phyloP scores from a whole-genome alignment of 2,888 invertebrate species.

The Athalia rosae region DNA sequence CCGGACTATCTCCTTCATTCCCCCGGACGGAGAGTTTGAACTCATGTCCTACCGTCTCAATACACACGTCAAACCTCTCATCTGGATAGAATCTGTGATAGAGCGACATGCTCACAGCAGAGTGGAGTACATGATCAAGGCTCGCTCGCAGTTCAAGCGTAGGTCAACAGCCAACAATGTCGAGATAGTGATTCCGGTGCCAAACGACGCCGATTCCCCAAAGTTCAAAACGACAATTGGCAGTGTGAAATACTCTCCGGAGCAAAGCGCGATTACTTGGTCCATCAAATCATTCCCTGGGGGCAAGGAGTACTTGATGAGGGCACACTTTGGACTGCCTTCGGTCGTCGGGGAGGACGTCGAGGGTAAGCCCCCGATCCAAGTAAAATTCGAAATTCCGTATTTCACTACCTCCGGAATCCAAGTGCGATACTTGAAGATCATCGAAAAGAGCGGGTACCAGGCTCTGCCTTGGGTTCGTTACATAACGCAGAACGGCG shows the following conservation, averaged over 20 bases:
- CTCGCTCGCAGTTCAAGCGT: constrained; percentile 98
- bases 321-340: constrained; percentile 97
- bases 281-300: constrained; percentile 98
- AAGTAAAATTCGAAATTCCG: constrained; percentile 99
- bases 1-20: constrained; percentile 98
- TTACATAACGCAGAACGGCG: constrained; percentile 99
- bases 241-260: constrained; percentile 97
- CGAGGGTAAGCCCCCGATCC: constrained; percentile 98
- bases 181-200: constrained; percentile 97
- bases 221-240: constrained; percentile 99
- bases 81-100: constrained; percentile 99
- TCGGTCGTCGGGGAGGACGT: constrained; percentile 95
- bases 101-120: constrained; percentile 97
- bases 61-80: constrained; percentile 97
- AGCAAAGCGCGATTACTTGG: constrained; percentile 98
- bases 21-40: constrained; percentile 99
- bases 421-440: constrained; percentile 96
- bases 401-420: constrained; percentile 99
- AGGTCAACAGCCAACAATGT: constrained; percentile 99
- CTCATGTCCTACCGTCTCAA: constrained; percentile 98
- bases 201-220: constrained; percentile 97
- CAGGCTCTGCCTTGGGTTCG: constrained; percentile 99
- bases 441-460: constrained; percentile 99
- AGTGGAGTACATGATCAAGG: constrained; percentile 99
- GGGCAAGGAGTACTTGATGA: constrained; percentile 98